These are phyloP conservation scores for Platyscapa corneri DNA, from an alignment of 1,140 invertebrate genomes.

Conservation along the genomic window DNA sequence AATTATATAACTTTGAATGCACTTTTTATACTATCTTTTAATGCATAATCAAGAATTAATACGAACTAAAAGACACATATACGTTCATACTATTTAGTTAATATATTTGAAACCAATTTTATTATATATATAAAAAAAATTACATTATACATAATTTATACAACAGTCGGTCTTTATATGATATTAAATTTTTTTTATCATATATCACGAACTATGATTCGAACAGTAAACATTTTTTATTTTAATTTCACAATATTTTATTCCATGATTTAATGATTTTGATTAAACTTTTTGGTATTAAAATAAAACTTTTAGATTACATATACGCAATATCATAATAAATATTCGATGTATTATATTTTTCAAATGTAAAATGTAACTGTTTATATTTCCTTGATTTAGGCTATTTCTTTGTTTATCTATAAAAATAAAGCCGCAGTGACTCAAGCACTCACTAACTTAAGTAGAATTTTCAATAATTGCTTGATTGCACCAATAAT, in stretches of 20 bases:
- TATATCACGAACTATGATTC: not conserved
- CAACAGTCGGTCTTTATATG: no score
- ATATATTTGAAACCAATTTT: no score
- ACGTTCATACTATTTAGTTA: no score
- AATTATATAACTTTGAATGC: not conserved
- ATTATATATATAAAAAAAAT: no score
- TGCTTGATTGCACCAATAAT: conserved; percentile 25
- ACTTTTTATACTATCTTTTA: not conserved
- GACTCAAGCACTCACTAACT: not conserved
- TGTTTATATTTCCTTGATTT: not conserved
- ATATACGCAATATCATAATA: not conserved
- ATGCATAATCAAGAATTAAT: not conserved
- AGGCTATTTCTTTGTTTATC: not conserved
- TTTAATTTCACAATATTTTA: no score
- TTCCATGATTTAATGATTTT: no score
- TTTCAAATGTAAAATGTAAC: not conserved
- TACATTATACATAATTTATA: not conserved
- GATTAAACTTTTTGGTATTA: no score
- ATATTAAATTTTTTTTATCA: not conserved
- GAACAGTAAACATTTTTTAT: not conserved
- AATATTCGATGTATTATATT: not conserved
- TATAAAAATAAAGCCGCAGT: conserved; percentile 23
- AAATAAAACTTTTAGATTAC: no score
- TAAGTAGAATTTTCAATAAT: conserved; percentile 31
- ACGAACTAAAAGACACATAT: no score